A percentile compares a stretch with the other conserved stretches of the same genome.
phyloP scores from a whole-genome alignment of 2,797 vertebrate genomes.

The Psittacula derbiana region DNA sequence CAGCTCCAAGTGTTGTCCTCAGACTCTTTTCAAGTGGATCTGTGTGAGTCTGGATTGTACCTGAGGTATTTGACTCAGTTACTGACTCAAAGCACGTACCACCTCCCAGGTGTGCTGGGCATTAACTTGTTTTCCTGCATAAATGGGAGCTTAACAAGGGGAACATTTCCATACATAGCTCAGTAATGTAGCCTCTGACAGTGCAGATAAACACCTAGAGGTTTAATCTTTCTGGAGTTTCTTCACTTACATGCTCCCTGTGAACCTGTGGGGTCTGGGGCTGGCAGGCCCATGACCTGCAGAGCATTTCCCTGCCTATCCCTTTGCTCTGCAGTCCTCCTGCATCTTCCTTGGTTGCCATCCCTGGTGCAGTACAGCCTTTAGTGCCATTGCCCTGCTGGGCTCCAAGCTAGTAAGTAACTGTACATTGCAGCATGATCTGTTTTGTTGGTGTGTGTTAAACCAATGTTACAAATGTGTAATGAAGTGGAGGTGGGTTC shows the following conservation, averaged over 20 bases:
- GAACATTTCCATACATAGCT: background rate
- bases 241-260: background rate
- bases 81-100: background rate
- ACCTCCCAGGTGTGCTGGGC: background rate
- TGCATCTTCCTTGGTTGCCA: accelerated
- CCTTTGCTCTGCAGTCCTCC: background rate
- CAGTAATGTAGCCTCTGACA: background rate
- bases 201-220: background rate
- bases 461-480: background rate
- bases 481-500: background rate
- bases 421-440: background rate
- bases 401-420: background rate
- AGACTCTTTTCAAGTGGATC: background rate
- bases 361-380: background rate
- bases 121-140: background rate
- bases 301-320: background rate
- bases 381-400: accelerated
- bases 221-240: background rate
- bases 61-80: background rate
- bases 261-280: background rate
- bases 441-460: background rate
- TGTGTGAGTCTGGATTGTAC: background rate
- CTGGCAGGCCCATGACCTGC: background rate
- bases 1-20: background rate
- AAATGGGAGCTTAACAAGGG: background rate